Evolutionary conservation across 2,797 vertebrate genomes (phyloP), one percentile per base, ranked within the genome.

Genomic region (Crypturellus tataupa): DNA sequence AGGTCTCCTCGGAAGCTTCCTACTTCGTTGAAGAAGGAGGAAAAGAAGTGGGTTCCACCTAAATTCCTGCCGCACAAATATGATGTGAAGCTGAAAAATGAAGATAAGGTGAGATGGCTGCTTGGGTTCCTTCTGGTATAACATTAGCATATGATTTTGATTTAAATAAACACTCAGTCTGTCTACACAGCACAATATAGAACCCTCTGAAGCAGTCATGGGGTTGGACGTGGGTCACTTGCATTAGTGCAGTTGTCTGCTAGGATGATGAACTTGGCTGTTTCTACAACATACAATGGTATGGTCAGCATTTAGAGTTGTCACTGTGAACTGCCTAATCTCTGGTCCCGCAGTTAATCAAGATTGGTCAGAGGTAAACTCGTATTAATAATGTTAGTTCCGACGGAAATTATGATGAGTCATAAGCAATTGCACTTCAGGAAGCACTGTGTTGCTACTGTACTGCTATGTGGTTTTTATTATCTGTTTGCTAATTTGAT

Each of bases 41-140:
- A 98, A 97, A 99, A 98, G 96, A 99, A 97, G 96, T 99, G 99
- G 99, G 99, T 97, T 49, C 99, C 99, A 96, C 99, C 99, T 37
- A 99, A 99, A 94, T 99, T 99, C 94, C 98, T 99, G 95, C 99
- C 99, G 60, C 99, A 99, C 93, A 99, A 99, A 88, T 99, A 99
- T 0, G 99, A 99, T 33, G 98, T 99, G 67, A 99, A 99, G 97
- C 98, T 99, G 80, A 98, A 99, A 88, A 99, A 96, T 40, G 99
- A 99, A 97, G 99, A 99, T 82, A 99, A 99, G 98, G 99, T 99
- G 75, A 94, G 98, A 89, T 86, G 53, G 35, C 23, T 31, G 3
- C 68, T 87, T 49, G n/a, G 24, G 27, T 85, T 31, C 4, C 83
- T 82, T 87, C 23, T 80, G 3, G 47, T 58, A 8, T 5, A 58